phyloP scores from a whole-genome alignment of 2,888 invertebrate species.

The Metacarcinus magister region DNA sequence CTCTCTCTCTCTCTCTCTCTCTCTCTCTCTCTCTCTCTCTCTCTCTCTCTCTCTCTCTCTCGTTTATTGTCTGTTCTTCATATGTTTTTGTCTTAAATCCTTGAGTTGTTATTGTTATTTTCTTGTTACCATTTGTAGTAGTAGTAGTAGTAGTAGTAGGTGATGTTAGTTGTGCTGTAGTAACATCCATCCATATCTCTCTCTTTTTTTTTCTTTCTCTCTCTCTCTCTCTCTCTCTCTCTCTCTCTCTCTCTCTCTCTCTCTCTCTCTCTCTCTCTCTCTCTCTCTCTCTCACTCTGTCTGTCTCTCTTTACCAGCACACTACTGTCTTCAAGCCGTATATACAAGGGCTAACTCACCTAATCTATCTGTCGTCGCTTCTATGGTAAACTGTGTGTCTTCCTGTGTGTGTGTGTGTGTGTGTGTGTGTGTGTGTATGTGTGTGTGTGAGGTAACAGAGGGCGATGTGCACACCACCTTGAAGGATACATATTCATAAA shows the following conservation, averaged over 20 bases:
- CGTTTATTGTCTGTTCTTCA: not conserved
- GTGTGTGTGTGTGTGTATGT: conserved; percentile 6
- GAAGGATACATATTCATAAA: not conserved
- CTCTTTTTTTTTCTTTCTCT: no score
- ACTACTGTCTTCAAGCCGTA: not conserved
- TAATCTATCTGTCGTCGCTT: not conserved
- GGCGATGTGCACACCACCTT: not conserved
- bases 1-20: conserved; percentile 1
- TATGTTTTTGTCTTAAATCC: not conserved
- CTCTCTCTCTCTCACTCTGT: not conserved
- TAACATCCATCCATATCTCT: no score
- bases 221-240: conserved; percentile 2
- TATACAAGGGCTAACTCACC: not conserved
- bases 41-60: conserved; percentile 45
- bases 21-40: not conserved
- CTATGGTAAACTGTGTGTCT: not conserved
- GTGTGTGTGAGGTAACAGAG: not conserved
- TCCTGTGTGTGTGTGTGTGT: not conserved
- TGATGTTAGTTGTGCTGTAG: not conserved
- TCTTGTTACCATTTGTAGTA: not conserved
- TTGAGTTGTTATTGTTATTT: not conserved
- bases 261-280: conserved; percentile 19
- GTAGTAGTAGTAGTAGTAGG: conserved; percentile 29
- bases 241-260: not conserved
- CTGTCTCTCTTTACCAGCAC: not conserved